Evolutionary conservation across 53 echinoderm and acorn worm genomes (phyloP), one percentile per base, ranked within the genome.

Genomic region (Pentamera pediparva): DNA sequence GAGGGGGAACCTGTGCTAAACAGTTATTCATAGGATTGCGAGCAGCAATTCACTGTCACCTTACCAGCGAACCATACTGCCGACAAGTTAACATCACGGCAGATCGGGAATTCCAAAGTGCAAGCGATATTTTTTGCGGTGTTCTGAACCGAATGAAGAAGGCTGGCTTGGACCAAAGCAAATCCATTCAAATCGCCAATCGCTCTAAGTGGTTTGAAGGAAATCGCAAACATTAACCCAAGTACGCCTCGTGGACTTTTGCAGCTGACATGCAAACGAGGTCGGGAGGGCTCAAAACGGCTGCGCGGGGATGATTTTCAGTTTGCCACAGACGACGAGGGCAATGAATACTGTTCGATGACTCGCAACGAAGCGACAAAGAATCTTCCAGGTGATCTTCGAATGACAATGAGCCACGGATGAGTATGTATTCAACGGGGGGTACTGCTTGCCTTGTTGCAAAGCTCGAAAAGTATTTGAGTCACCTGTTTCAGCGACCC

Each of bases 201-300:
- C 56, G 32, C 22, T 25, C 13, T 12, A 35, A 57, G 35, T 2
- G 75, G 56, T 35, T 35, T 74, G 4, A 33, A 12, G n/a, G 56
- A 74, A 35, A 31, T 74, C 35, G 29, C 28, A 2, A 21, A 1
- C 20, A 9, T 74, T 21, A 21, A 35, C 11, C 4, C 39, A 56
- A 18, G 30, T 4, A 74, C 4, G 7, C 75, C 51, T 8, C 10
- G 30, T 32, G 51, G 67, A 27, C 56, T 69, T 6, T 30, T 50
- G 69, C 20, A 35, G 17, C 49, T 56, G 32, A 59, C 71, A 2
- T 80, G 69, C 39, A 67, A 58, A 24, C 9, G 70, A 54, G 69
- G 79, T 34, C 69, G 58, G 18, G 57, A 70, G 69, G 79, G 79
- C 18, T 17, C 53, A 11, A 36, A 15, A 8, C 18, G 33, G 7